A percentile compares a stretch with the other conserved stretches of the same genome.
phyloP scores from a whole-genome alignment of 35 echinoderm and acorn worm species.

The Patiria miniata region DNA sequence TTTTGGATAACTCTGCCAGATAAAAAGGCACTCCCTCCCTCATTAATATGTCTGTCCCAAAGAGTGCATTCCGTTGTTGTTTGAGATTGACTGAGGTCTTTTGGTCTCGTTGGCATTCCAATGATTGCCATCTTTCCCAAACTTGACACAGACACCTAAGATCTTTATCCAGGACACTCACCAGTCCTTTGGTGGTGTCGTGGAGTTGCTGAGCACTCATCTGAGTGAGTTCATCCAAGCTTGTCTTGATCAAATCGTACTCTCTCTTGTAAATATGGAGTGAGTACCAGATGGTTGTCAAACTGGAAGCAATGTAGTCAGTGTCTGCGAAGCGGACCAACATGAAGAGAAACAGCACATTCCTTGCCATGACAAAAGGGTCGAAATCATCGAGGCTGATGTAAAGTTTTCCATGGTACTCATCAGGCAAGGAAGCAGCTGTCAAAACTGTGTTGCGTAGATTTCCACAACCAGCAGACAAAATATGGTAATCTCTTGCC shows the following conservation, averaged over 20 bases:
- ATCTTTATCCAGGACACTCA: not conserved
- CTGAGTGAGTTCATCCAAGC: constrained; percentile 28
- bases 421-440: constrained; percentile 44
- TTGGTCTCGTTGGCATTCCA: not conserved
- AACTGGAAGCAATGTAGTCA: not conserved
- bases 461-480: constrained; percentile 59
- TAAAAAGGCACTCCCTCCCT: not conserved
- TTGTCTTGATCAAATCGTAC: constrained; percentile 8
- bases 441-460: constrained; percentile 57
- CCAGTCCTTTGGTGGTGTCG: constrained; percentile 18
- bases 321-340: constrained; percentile 12
- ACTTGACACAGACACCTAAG: constrained; percentile 27
- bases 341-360: constrained; percentile 41
- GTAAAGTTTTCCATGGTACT: constrained; percentile 46
- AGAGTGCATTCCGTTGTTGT: constrained; percentile 11
- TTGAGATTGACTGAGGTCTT: not conserved
- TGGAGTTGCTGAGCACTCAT: not conserved
- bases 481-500: constrained; percentile 23
- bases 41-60: not conserved
- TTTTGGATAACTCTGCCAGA: not conserved
- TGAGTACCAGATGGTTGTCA: constrained; percentile 27
- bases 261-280: not conserved
- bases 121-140: constrained; percentile 27
- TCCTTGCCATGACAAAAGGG: constrained; percentile 65
- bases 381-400: constrained; percentile 66